Base-by-base conservation (phyloP, 2,113 vertebrate genomes). In the Sylvia atricapilla region DNA sequence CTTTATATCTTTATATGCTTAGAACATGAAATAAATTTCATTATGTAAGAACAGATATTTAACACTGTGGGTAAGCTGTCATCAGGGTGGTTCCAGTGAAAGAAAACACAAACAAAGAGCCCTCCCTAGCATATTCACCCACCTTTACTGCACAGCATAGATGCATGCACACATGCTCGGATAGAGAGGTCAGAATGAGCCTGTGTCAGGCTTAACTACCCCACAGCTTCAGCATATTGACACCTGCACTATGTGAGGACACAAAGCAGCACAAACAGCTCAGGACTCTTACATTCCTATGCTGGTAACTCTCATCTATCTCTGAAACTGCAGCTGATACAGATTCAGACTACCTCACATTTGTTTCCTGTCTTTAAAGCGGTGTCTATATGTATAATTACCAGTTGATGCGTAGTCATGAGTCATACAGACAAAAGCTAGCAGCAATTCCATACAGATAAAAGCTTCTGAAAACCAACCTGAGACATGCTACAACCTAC, bases 401-500 rank as follows among this genome's bases (percentile, higher is more conserved):
- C 12, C 31, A 33, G 25, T 6, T 72, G 56, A 85, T 25, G 16
- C 24, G 27, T 2, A 77, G 43, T 37, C 6, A 14, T 43, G 62
- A 72, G 23, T 75, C 30, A 39, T 18, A 27, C 7, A 43, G 15
- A 67, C 7, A 70, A 74, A 84, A 79, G 25, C 2, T 47, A 59
- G 7, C 62, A 53, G 28, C 13, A 67, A n/a, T 76, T 76, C 15
- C 24, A 52, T n/a, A n/a, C n/a, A n/a, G n/a, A n/a, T n/a, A n/a
- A n/a, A 25, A 64, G 33, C 11, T 80, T 80, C 63, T 89, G 67
- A 75, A 75, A 58, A 14, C 7, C 28, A 87, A 22, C 2, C 6
- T 4, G 7, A 78, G 5, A 70, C 3, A 7, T 1, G 6, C 15
- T 2, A 4, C 37, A 66, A 28, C 4, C 33, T 56, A 11, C n/a